phyloP scores from a whole-genome alignment of 2,888 invertebrate species.

The Bellardia pandia region DNA sequence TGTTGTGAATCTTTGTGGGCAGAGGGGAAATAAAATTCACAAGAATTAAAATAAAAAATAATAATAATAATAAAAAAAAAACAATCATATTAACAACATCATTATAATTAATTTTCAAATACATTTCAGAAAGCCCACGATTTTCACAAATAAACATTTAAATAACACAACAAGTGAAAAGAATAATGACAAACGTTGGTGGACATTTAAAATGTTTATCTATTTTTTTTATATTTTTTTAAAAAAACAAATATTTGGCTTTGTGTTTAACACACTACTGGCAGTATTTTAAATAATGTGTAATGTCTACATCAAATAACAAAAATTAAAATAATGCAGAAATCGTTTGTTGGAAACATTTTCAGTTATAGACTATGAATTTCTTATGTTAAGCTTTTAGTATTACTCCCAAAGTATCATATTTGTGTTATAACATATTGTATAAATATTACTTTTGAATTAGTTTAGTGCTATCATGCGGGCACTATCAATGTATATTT shows the following conservation, averaged over 20 bases:
- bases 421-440: not conserved
- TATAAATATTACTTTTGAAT: not conserved
- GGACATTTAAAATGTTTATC: constrained; percentile 50
- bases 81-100: constrained; percentile 51
- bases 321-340: no score
- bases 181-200: constrained; percentile 38
- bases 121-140: constrained; percentile 44
- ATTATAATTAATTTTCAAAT: constrained; percentile 64
- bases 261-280: not conserved
- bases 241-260: not conserved
- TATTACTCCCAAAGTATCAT: no score
- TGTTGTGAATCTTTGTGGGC: not conserved
- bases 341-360: no score
- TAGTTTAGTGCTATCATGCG: not conserved
- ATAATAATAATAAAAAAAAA: not conserved
- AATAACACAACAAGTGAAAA: constrained; percentile 11
- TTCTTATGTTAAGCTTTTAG: no score
- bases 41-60: not conserved
- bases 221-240: not conserved
- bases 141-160: constrained; percentile 22
- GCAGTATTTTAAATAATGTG: not conserved
- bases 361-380: no score
- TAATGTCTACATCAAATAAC: no score
- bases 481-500: not conserved
- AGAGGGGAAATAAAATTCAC: not conserved